Conservation (phyloP, 2,113 vertebrate species). For the Gymnocephalus cernua region DNA sequence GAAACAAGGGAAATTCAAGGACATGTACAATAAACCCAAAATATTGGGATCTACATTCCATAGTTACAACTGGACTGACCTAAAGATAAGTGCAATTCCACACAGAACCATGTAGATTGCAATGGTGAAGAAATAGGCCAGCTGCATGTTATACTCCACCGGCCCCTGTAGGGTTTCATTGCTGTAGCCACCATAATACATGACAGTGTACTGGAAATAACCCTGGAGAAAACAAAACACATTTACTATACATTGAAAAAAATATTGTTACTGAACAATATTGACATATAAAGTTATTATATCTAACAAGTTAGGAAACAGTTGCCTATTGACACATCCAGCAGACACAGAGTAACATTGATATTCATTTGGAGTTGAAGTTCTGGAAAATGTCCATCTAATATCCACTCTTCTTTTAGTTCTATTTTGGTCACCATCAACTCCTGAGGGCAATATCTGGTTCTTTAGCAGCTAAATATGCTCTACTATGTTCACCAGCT, state of each 20-base stretch:
- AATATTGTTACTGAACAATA: too few species aligned
- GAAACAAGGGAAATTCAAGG: background rate
- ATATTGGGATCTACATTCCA: background rate
- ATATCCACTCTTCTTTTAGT: too few species aligned
- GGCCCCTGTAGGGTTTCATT: conserved; percentile 66
- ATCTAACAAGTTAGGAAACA: too few species aligned
- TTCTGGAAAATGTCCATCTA: too few species aligned
- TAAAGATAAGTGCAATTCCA: conserved; percentile 89
- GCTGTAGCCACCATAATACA: conserved; percentile 95
- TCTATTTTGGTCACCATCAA: too few species aligned
- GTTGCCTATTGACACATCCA: too few species aligned
- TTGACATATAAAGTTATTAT: too few species aligned
- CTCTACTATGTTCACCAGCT: too few species aligned
- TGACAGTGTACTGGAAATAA: conserved; percentile 83
- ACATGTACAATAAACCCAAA: background rate
- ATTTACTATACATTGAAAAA: background rate
- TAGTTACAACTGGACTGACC: conserved; percentile 78
- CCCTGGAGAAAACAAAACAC: conserved; percentile 71
- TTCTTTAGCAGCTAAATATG: too few species aligned
- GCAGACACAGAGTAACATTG: too few species aligned
- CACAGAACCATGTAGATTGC: conserved; percentile 88
- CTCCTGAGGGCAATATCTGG: too few species aligned
- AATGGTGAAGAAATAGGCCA: conserved; percentile 95
- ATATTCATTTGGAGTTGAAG: too few species aligned
- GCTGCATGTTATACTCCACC: conserved; percentile 89